Evolutionary conservation across 2,888 invertebrate genomes (phyloP), one percentile per base, ranked within the genome.

Genomic region (Gymnocheta viridis): DNA sequence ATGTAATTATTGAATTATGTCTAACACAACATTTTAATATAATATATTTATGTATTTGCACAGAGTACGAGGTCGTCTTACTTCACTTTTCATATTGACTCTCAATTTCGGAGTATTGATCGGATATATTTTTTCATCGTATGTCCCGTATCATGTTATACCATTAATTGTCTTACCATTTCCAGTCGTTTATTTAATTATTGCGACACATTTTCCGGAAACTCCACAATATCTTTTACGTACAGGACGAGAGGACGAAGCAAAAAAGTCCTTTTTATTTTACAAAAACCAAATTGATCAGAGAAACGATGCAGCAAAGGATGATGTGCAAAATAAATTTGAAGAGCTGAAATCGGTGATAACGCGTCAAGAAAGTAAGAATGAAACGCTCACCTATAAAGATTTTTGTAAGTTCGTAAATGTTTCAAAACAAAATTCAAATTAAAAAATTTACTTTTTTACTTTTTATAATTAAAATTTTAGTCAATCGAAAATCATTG

Each of bases 1-100:
- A 9, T 47, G 5, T 47, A 47, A 1, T 3, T 17, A 47, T 19
- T n/a, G n/a, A n/a, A n/a, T 17, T 19, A 47, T 14, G 1, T 41
- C 49, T 49, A 54, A 27, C 12, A 56, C 10, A 14, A 14, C 24
- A 7, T 64, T 19, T 19, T 24, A 17, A n/a, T n/a, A n/a, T n/a
- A n/a, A n/a, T n/a, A n/a, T n/a, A n/a, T n/a, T n/a, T n/a, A n/a
- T n/a, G n/a, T 49, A 54, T 7, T 51, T 32, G 29, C 41, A 5
- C 70, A 91, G 90, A 27, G 87, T 91, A 19, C 91, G 91, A 2
- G 91, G 91, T 17, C 87, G 89, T 1, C 82, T 91, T 4, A 88
- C 88, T 27, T 90, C 91, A 0, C 67, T 89, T 3, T 88, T 90
- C 29, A 78, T 80, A 2, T 85, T 91, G 29, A 69, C 87, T 5